Evolutionary conservation across 1,140 invertebrate genomes (phyloP), one percentile per base, ranked within the genome.

Genomic region (Drosophila varians): DNA sequence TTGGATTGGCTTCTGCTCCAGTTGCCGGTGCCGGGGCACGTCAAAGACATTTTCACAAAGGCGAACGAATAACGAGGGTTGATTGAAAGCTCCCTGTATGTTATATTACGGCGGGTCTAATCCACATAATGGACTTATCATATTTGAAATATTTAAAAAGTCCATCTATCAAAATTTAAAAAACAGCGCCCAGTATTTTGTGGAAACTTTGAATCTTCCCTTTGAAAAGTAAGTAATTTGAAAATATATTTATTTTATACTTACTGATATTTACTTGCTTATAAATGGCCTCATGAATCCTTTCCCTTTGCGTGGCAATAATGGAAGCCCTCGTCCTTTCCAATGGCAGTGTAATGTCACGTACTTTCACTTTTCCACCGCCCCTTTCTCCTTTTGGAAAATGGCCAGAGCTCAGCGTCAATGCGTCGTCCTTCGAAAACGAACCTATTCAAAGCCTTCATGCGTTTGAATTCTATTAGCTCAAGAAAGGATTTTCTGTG

Each of bases 401-500:
- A 51, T 78, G 75, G 74, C 51, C 75, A 69, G 51, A 51, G 62
- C 53, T 65, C 52, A 70, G 58, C 62, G 70, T 74, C 47, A 79
- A 78, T 78, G 70, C 69, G 71, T 65, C 66, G 77, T 57, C 72
- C 58, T 74, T 80, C 80, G 73, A 86, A 78, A 84, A 86, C 76
- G 80, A 86, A 84, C 76, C 80, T 87, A 86, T 86, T 86, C 80
- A 86, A 74, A 70, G 82, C 82, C 76, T 87, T 76, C 80, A 80
- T 86, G 82, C 80, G 82, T 87, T 83, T 86, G 80, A 86, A 86
- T 86, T 86, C 80, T 86, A 86, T 86, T 86, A 86, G 80, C 80
- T 54, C 46, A 61, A 86, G 80, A 86, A 86, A 86, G 82, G 82
- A 86, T 86, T 86, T 86, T 46, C 71, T 74, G 16, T 74, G 55